Evolutionary conservation across 2,797 vertebrate genomes (phyloP).

Genomic region (Yasuhikotakia modesta): DNA sequence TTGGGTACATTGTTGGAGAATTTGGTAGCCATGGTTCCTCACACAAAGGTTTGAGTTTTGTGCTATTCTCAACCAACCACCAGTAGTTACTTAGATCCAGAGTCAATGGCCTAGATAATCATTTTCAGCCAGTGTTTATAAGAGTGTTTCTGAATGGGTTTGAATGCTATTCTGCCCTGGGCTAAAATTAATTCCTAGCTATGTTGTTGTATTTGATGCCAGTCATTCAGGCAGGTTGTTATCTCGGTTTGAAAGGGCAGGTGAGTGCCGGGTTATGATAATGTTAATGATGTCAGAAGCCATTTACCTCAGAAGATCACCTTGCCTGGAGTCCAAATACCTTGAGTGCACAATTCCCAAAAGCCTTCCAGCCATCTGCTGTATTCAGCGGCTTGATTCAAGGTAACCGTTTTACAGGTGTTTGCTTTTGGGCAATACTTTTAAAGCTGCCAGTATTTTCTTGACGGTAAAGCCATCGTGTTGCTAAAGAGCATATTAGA

Average conservation of each 20-base stretch:
- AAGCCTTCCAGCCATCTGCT: slow-evolving; percentile 28
- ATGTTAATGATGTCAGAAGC: slow-evolving; percentile 52
- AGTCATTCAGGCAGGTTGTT: slow-evolving; percentile 52
- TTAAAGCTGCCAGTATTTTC: not conserved
- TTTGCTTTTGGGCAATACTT: slow-evolving; percentile 7
- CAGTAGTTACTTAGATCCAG: slow-evolving; percentile 46
- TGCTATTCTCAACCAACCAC: not conserved
- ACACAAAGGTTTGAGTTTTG: slow-evolving; percentile 36
- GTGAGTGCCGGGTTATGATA: slow-evolving; percentile 44
- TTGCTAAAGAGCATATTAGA: slow-evolving; percentile 43
- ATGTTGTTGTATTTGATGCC: slow-evolving; percentile 54
- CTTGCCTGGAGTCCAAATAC: slow-evolving; percentile 37
- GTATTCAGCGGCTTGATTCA: slow-evolving; percentile 20
- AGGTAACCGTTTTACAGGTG: not conserved
- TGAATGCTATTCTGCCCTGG: slow-evolving; percentile 21
- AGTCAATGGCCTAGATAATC: slow-evolving; percentile 59
- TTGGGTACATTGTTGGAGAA: not conserved
- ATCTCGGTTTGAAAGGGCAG: slow-evolving; percentile 51
- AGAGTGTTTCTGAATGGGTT: slow-evolving; percentile 33
- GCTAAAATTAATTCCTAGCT: slow-evolving; percentile 24
- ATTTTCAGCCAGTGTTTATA: slow-evolving; percentile 52
- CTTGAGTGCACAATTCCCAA: slow-evolving; percentile 26
- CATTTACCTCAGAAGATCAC: slow-evolving; percentile 49
- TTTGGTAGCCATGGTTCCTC: too few relatives aligned
- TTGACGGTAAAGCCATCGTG: not conserved